These are phyloP conservation scores for Crax fasciolata DNA, from an alignment of 2,797 vertebrate genomes.

Conservation along the genomic window DNA sequence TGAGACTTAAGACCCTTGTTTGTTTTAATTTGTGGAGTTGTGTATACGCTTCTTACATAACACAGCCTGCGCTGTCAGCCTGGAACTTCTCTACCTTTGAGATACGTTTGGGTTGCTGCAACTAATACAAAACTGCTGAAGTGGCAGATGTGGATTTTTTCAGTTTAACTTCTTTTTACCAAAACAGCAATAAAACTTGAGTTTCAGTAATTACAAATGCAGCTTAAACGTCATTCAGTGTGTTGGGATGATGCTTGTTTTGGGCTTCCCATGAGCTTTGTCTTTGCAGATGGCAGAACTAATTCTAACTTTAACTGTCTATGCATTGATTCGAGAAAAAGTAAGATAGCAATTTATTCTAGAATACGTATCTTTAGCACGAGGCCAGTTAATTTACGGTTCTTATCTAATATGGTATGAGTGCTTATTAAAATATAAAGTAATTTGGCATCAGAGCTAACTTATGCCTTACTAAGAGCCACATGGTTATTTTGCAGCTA, in stretches of 20 bases:
- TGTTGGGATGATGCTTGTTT: background rate
- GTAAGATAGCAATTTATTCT: background rate
- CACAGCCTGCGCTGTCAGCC: background rate
- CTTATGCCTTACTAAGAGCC: slow-evolving; percentile 20
- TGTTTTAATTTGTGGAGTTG: slow-evolving; percentile 37
- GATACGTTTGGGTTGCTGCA: background rate
- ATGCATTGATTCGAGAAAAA: background rate
- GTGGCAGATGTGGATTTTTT: background rate
- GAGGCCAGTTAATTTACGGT: slow-evolving; percentile 8
- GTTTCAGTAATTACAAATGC: background rate
- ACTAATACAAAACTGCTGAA: background rate
- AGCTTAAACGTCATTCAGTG: background rate
- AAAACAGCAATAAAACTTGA: slow-evolving; percentile 11
- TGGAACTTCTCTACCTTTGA: slow-evolving; percentile 4
- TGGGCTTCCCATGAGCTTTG: background rate
- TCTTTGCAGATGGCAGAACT: background rate
- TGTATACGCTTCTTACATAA: background rate
- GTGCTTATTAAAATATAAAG: slow-evolving; percentile 32
- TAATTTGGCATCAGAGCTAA: background rate
- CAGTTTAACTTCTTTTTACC: slow-evolving; percentile 45
- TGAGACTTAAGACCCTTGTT: background rate
- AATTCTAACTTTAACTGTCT: slow-evolving; percentile 18
- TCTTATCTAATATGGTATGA: background rate
- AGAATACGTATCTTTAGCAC: background rate
- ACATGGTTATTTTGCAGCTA: slow-evolving; percentile 7